Evolutionary conservation across 1,140 invertebrate genomes (phyloP).

Genomic region (Campoletis sonorensis): DNA sequence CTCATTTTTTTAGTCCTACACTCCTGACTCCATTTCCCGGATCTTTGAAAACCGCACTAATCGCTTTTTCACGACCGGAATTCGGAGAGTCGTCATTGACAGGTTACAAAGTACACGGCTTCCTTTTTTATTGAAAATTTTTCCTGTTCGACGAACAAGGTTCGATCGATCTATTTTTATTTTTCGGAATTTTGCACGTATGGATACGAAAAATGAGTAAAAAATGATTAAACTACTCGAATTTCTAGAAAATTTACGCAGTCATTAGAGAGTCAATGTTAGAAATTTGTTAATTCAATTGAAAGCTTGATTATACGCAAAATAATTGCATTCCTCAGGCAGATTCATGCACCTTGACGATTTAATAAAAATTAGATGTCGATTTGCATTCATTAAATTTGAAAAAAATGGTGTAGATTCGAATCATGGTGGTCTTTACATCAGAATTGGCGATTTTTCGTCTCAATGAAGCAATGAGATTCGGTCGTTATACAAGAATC

Average conservation of each 20-base stretch:
- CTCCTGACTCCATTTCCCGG: constrained; percentile 51
- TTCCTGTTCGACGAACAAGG: too few relatives aligned
- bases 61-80: constrained; percentile 58
- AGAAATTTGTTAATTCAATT: too few relatives aligned
- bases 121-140: neutral
- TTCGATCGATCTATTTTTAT: neutral
- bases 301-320: too few relatives aligned
- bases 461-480: constrained; percentile 45
- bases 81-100: constrained; percentile 62
- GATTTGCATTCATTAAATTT: too few relatives aligned
- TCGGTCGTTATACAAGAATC: constrained; percentile 53
- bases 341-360: too few relatives aligned
- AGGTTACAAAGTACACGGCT: constrained; percentile 37
- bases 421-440: constrained; percentile 15
- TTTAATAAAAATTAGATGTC: too few relatives aligned
- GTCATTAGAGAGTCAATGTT: too few relatives aligned
- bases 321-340: too few relatives aligned
- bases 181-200: too few relatives aligned
- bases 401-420: neutral
- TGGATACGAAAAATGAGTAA: too few relatives aligned
- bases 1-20: constrained; percentile 55
- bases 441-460: constrained; percentile 5
- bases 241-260: too few relatives aligned
- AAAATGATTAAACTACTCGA: too few relatives aligned
- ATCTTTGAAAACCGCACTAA: constrained; percentile 60